Conservation (phyloP, 2,888 invertebrate genomes). For the Trissolcus brochymenae region DNA sequence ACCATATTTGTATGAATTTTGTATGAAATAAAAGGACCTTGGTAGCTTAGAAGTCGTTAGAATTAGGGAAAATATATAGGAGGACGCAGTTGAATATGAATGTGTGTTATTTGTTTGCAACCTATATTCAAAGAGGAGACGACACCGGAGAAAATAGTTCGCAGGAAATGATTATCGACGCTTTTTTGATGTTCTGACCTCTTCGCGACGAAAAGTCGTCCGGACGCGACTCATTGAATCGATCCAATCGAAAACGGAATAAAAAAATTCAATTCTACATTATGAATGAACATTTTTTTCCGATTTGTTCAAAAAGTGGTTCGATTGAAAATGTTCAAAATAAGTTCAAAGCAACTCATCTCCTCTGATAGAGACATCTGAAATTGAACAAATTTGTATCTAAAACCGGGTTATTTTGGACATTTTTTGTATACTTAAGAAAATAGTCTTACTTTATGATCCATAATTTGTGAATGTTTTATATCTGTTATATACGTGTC, state of each 20-base stretch:
- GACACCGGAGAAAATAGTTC: conserved; percentile 21
- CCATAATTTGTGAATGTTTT: no score
- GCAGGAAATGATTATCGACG: conserved; percentile 41
- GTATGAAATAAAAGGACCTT: conserved; percentile 27
- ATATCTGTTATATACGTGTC: no score
- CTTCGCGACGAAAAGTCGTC: conserved; percentile 11
- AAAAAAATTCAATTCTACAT: conserved; percentile 26
- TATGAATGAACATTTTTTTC: conserved; percentile 12
- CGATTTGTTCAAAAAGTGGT: background rate
- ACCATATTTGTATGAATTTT: no score
- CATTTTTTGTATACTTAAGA: no score
- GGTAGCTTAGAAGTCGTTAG: conserved; percentile 35
- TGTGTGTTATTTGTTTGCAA: conserved; percentile 4
- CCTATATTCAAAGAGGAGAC: conserved; percentile 22
- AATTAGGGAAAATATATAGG: conserved; percentile 48
- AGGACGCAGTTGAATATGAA: conserved; percentile 42
- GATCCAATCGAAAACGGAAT: conserved; percentile 14
- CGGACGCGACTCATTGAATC: conserved; percentile 12
- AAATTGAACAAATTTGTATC: no score
- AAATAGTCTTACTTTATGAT: no score
- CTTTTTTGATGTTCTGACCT: conserved; percentile 32
- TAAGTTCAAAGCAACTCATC: no score
- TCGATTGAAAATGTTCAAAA: no score
- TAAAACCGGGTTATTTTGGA: no score
- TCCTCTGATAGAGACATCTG: no score